Base-by-base conservation (phyloP, 2,797 vertebrate genomes). In the Onychomys leucogaster region DNA sequence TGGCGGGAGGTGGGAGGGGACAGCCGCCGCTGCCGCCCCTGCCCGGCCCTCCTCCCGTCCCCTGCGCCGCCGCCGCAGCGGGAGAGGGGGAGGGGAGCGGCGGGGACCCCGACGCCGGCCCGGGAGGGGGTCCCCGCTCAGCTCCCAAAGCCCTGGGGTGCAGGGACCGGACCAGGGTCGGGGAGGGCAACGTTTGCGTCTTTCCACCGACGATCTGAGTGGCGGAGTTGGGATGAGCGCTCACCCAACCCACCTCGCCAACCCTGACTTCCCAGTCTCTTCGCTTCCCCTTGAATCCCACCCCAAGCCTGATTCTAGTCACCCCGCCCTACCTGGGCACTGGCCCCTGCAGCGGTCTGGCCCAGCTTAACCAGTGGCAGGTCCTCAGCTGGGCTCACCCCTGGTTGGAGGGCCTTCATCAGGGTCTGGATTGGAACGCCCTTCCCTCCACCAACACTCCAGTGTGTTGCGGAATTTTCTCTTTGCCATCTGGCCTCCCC, bases 1-100 rank as follows among this genome's bases (percentile, higher is more conserved):
- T 19, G 61, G 52, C 65, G 32, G 55, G 73, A 52, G 52, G 90
- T 71, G 95, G 96, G 95, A 82, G 95, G 97, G 96, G 97, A 55
- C 61, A 88, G 63, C 69, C 12, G 69, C 75, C 52, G 84, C 84
- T 49, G 91, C 91, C 49, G 73, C 96, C 94, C 95, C 89, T 76
- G 95, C 91, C 94, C 81, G 83, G 69, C 94, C 94, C 86, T 81
- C 23, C 75, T 63, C 65, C 19, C 29, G 41, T 46, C 57, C 21
- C 73, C 87, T 16, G 63, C 65, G 46, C 63, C 21, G 84, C 61
- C 61, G 82, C 67, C 52, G 85, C 85, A 71, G 85, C 94, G 55
- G 41, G 96, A 32, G 77, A 69, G 88, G 71, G 94, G 90, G 92
- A 80, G 71, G 94, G 59, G 90, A 92, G 82, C 59, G 32, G 46